Base-by-base conservation (phyloP, 2,797 vertebrate species). In the Pogoniulus pusillus region DNA sequence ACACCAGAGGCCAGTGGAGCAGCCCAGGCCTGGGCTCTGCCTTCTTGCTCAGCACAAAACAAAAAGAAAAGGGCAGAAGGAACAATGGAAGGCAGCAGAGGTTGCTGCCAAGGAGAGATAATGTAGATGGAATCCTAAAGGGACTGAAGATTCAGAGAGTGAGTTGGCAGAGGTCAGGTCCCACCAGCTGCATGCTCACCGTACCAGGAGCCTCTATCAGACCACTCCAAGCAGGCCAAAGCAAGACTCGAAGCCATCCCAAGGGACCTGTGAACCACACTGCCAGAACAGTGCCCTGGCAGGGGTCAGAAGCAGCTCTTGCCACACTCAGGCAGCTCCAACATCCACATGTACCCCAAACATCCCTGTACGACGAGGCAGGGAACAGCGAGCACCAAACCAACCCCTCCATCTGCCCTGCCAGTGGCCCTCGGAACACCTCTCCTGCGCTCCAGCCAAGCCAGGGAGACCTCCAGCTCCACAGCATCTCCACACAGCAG, bases 331-430 rank as follows among this genome's bases (percentile, higher is more conserved):
- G 35, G 43, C 23, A n/a, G 49, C n/a, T 39, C 24, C 27, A 65
- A 41, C 54, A 30, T 10, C 59, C 14, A 22, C 22, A 17, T 10
- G 23, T 12, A 34, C 37, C 53, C 49, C 10, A 32, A 71, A 16
- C 20, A 34, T 7, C 19, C 10, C 43, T 0, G 14, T 23, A 15
- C 24, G n/a, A 26, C 24, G 15, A 7, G 9, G 15, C 16, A 23
- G 3, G 30, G 57, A 74, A 64, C 12, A n/a, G 3, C 19, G 5
- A 41, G 22, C 2, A 49, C 6, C n/a, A 26, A 53, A n/a, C 2
- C 1, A 18, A 15, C 12, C 1, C 14, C 47, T 11, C 22, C 35
- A 4, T 0, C 43, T 2, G 29, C 19, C 57, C 23, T 39, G 2
- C 2, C 3, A 4, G 49, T 0, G 15, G 20, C 35, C 30, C 24